Conservation (phyloP, 2,797 vertebrate species). For the Coluber constrictor region DNA sequence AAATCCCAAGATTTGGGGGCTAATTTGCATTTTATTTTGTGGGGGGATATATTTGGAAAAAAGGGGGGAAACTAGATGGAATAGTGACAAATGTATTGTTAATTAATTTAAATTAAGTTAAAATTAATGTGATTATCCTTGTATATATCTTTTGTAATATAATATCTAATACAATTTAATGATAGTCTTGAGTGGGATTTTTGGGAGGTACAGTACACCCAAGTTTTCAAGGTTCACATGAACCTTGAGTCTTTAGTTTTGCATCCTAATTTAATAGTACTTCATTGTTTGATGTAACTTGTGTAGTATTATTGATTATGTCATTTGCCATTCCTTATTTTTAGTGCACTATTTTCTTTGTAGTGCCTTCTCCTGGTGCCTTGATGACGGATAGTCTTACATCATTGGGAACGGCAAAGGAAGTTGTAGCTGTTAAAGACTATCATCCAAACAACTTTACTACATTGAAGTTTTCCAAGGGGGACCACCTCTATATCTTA, state of each 20-base stretch:
- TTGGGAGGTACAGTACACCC: background rate
- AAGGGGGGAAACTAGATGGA: background rate
- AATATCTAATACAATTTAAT: background rate
- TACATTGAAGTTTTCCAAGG: constrained; percentile 93
- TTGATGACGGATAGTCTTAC: constrained; percentile 82
- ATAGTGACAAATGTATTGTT: background rate
- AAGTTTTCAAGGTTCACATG: background rate
- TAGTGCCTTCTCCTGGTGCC: constrained; percentile 97
- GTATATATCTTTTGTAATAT: background rate
- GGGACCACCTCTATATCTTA: constrained; percentile 90
- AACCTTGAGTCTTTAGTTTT: background rate
- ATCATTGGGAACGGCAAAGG: constrained; percentile 84
- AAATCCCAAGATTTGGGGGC: background rate
- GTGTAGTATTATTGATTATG: background rate
- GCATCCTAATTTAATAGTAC: background rate
- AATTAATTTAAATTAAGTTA: background rate
- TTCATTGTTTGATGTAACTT: background rate
- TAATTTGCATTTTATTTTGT: background rate
- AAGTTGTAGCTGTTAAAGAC: constrained; percentile 94
- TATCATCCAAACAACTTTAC: constrained; percentile 94
- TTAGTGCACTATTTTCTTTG: constrained; percentile 34
- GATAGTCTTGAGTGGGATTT: background rate
- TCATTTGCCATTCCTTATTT: constrained; percentile 20
- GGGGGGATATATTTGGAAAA: background rate
- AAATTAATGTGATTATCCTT: background rate